A percentile compares a stretch with the other conserved stretches of the same genome.
These are phyloP conservation scores for Himalopsyche phryganea DNA, from an alignment of 1,140 invertebrate genomes.

Conservation along the genomic window DNA sequence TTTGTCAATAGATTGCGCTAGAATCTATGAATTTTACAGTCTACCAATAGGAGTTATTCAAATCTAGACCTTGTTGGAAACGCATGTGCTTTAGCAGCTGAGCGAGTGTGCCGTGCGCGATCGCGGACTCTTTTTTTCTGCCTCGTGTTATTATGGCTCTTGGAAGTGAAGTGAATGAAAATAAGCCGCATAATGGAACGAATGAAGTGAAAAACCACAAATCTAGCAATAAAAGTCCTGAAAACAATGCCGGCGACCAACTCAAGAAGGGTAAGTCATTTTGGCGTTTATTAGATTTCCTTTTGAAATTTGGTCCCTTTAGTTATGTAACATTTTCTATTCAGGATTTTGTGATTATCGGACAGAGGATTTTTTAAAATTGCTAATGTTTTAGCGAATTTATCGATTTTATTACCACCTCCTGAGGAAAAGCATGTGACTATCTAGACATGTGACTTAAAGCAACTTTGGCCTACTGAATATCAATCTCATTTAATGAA, in stretches of 20 bases:
- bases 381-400: constrained; percentile 1
- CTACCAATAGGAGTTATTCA: constrained; percentile 35
- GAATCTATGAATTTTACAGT: constrained; percentile 5
- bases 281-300: constrained; percentile 17
- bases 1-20: no score
- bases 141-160: constrained; percentile 56
- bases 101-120: constrained; percentile 51
- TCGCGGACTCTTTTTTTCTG: constrained; percentile 46
- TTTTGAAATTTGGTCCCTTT: constrained; percentile 23
- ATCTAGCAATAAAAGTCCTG: constrained; percentile 42
- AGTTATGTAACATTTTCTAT: constrained; percentile 50
- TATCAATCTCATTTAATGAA: constrained; percentile 5
- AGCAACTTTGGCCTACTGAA: constrained; percentile 5
- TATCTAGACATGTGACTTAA: constrained; percentile 26
- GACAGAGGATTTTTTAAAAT: not conserved
- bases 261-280: constrained; percentile 49
- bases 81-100: constrained; percentile 48
- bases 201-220: constrained; percentile 53
- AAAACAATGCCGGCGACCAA: constrained; percentile 43
- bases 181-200: constrained; percentile 45
- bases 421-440: constrained; percentile 22
- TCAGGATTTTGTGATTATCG: constrained; percentile 30
- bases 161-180: constrained; percentile 55
- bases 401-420: constrained; percentile 14
- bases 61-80: constrained; percentile 50